phyloP scores from a whole-genome alignment of 2,113 vertebrate genomes.

The Pygoscelis antarcticus region DNA sequence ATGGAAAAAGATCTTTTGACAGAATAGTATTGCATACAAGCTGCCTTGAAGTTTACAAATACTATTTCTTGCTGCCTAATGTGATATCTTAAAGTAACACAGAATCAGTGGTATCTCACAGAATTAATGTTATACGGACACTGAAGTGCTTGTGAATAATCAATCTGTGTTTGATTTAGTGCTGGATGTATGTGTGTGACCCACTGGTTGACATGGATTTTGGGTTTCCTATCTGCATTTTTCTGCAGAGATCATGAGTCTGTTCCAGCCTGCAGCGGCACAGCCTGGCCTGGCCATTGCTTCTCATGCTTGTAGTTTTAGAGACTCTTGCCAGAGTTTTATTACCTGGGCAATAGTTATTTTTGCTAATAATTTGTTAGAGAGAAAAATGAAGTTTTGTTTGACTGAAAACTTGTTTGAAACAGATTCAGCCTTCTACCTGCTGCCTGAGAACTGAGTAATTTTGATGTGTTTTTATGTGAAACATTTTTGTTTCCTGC shows the following conservation, averaged over 20 bases:
- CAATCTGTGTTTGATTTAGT: neutral
- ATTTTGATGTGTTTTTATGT: neutral
- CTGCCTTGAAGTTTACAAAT: constrained; percentile 14
- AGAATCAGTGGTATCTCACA: neutral
- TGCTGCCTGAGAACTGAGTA: neutral
- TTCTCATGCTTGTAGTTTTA: neutral
- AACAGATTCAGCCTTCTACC: neutral
- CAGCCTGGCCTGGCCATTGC: neutral
- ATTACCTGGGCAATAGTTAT: neutral
- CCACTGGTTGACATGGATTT: neutral
- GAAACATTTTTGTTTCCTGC: neutral
- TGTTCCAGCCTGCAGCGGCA: neutral
- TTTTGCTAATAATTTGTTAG: neutral
- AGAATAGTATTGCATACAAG: neutral
- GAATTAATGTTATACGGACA: neutral
- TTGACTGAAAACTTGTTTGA: neutral
- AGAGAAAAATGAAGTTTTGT: neutral
- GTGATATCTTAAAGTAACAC: neutral
- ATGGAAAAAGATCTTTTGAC: neutral
- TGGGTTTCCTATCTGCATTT: neutral
- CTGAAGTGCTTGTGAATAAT: neutral
- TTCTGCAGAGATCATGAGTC: neutral
- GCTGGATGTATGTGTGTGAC: neutral
- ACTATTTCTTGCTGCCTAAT: neutral
- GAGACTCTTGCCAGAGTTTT: neutral